phyloP scores from a whole-genome alignment of 2,797 vertebrate genomes.

The Tolypeutes matacus region DNA sequence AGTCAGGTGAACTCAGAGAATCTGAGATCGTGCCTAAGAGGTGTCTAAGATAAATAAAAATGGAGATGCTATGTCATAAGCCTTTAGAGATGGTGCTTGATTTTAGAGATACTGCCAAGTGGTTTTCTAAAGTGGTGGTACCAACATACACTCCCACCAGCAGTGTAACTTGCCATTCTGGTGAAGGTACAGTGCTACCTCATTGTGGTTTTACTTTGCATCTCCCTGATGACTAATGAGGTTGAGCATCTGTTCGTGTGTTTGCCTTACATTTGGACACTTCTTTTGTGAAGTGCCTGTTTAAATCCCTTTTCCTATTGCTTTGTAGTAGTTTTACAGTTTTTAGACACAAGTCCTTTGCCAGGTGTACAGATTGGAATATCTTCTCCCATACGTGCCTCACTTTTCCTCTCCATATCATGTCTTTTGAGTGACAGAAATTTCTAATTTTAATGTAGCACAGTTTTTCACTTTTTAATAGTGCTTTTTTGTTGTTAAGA shows the following conservation, averaged over 20 bases:
- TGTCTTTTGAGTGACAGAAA: background rate
- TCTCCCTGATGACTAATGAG: conserved; percentile 19
- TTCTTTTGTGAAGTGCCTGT: background rate
- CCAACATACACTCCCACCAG: background rate
- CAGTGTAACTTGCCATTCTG: background rate
- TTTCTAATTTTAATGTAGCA: conserved; percentile 17
- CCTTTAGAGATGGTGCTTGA: too few relatives aligned
- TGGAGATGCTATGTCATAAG: background rate
- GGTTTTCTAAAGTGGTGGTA: background rate
- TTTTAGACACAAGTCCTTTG: background rate
- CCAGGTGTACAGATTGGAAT: background rate
- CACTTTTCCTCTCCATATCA: background rate
- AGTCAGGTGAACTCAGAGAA: background rate
- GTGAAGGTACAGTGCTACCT: background rate
- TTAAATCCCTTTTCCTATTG: background rate
- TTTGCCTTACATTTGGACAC: background rate
- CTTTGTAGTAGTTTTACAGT: background rate
- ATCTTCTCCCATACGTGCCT: background rate
- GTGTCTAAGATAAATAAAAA: background rate
- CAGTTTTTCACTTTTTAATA: background rate
- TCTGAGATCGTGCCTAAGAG: background rate
- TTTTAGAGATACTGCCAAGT: background rate
- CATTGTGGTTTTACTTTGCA: conserved; percentile 31
- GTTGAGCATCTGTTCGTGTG: conserved; percentile 4
- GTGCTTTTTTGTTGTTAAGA: too few relatives aligned